phyloP scores from a whole-genome alignment of 2,888 invertebrate species.

The Eledone cirrhosa region DNA sequence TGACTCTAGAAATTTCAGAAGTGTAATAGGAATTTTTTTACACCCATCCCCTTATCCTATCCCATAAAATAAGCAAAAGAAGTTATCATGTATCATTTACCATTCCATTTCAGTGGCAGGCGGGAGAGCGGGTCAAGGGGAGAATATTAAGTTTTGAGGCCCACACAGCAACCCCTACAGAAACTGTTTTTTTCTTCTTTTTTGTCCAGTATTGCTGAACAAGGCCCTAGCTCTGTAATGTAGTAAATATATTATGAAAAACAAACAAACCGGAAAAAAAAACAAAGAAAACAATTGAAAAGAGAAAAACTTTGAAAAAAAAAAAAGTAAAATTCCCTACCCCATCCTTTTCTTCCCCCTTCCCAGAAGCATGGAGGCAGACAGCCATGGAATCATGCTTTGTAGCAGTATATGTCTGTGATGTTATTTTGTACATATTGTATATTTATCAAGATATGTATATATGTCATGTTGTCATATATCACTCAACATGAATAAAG shows the following conservation, averaged over 20 bases:
- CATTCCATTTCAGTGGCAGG: slow-evolving; percentile 23
- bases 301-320: too few relatives aligned
- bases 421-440: slow-evolving; percentile 51
- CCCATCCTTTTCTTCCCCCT: too few relatives aligned
- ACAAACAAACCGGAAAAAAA: too few relatives aligned
- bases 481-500: slow-evolving; percentile 37
- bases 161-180: slow-evolving; percentile 11
- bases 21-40: too few relatives aligned
- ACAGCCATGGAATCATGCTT: slow-evolving; percentile 28
- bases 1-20: not conserved
- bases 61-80: not conserved
- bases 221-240: not conserved
- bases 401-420: slow-evolving; percentile 43
- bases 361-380: slow-evolving; percentile 19
- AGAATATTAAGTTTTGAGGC: slow-evolving; percentile 22
- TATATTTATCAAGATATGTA: slow-evolving; percentile 51
- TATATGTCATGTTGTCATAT: slow-evolving; percentile 38
- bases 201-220: slow-evolving; percentile 16
- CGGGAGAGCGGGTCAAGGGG: slow-evolving; percentile 18
- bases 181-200: too few relatives aligned
- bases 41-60: too few relatives aligned
- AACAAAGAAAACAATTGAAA: too few relatives aligned
- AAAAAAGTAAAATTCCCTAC: too few relatives aligned
- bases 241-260: not conserved
- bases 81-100: not conserved